Percentiles rank a stretch among this genome's conserved stretches.
These are phyloP conservation scores for Achlya flavicornis DNA, from an alignment of 2,888 invertebrate species.

Conservation along the genomic window DNA sequence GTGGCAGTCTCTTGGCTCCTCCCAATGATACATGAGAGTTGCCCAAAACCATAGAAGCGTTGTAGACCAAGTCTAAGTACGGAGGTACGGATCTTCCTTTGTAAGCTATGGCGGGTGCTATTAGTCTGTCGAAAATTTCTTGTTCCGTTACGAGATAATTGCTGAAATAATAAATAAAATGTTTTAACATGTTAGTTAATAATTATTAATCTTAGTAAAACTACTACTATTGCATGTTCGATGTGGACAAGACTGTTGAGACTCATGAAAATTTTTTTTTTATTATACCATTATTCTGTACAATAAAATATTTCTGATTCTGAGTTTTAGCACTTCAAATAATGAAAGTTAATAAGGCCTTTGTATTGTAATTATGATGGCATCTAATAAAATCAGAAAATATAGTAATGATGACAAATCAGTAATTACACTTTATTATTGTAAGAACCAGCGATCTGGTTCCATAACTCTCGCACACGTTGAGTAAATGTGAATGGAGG, in stretches of 20 bases:
- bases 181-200: no score
- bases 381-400: no score
- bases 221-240: no score
- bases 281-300: no score
- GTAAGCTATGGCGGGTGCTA: slow-evolving; percentile 35
- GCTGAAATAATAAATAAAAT: slow-evolving; percentile 23
- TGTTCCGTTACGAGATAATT: slow-evolving; percentile 23
- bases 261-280: no score
- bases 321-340: no score
- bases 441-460: slow-evolving; percentile 20
- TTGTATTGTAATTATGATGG: no score
- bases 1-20: slow-evolving; percentile 41
- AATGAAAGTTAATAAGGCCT: no score
- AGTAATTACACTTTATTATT: slow-evolving; percentile 26
- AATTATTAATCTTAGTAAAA: no score
- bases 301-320: no score
- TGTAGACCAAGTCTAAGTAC: slow-evolving; percentile 37
- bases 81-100: slow-evolving; percentile 40
- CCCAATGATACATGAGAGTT: slow-evolving; percentile 51
- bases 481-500: slow-evolving; percentile 46
- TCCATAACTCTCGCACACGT: slow-evolving; percentile 40
- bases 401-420: background rate
- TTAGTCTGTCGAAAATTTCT: slow-evolving; percentile 32
- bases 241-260: no score
- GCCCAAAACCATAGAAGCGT: slow-evolving; percentile 49